A percentile compares a stretch with the other conserved stretches of the same genome.
Conservation (phyloP, 2,797 vertebrate genomes). For the Mormyrops boulengeri region DNA sequence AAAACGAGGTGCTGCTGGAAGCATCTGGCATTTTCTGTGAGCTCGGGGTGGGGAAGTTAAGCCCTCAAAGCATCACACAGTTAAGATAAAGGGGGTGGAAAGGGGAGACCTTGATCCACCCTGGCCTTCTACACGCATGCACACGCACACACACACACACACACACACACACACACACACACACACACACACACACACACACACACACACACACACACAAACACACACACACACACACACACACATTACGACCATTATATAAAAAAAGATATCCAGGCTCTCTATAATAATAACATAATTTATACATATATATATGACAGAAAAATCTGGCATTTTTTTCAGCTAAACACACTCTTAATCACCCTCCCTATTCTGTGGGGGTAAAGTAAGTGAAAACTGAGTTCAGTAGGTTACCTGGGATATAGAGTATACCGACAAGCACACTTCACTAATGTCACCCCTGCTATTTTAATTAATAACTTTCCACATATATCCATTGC, state of each 20-base stretch:
- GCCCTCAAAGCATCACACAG: background rate
- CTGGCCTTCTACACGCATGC: background rate
- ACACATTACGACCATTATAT: no score
- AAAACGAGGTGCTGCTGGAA: background rate
- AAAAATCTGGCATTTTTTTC: background rate
- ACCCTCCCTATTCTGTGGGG: background rate
- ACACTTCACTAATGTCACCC: conserved; percentile 3
- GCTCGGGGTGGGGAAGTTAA: background rate
- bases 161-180: background rate
- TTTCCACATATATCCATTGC: background rate
- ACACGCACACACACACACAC: conserved; percentile 1
- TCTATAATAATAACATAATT: background rate
- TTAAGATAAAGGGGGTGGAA: background rate
- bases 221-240: no score
- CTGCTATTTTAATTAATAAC: conserved; percentile 4
- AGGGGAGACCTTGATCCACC: background rate
- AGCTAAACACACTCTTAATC: background rate
- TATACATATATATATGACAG: background rate
- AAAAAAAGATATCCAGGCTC: background rate
- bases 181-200: no score
- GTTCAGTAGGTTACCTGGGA: background rate
- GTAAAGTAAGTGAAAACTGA: background rate
- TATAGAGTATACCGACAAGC: background rate
- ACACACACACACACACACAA: no score
- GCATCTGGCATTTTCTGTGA: background rate